Conservation (phyloP, 1,140 invertebrate species). For the Drosophila tsacasi region DNA sequence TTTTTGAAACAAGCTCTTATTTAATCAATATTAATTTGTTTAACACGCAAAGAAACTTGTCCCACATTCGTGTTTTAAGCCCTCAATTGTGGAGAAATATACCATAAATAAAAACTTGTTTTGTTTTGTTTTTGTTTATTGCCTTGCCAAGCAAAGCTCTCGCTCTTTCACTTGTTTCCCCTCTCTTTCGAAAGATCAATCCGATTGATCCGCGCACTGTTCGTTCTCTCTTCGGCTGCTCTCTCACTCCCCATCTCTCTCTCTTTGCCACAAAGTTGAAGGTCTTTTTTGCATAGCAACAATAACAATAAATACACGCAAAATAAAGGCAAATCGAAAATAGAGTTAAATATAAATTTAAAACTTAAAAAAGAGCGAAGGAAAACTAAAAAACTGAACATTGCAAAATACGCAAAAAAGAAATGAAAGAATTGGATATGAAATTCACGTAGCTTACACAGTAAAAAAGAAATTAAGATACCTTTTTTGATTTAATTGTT, state of each 20-base stretch:
- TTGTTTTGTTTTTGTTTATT: slow-evolving; percentile 51
- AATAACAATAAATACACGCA: slow-evolving; percentile 20
- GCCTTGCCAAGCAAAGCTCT: slow-evolving; percentile 31
- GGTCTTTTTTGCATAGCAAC: slow-evolving; percentile 67
- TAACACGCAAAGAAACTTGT: slow-evolving; percentile 44
- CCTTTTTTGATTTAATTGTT: neutral
- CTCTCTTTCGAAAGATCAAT: slow-evolving; percentile 34
- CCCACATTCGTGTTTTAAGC: slow-evolving; percentile 30
- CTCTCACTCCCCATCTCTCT: slow-evolving; percentile 3
- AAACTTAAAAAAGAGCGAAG: slow-evolving; percentile 1
- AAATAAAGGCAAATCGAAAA: slow-evolving; percentile 20
- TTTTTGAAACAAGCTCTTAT: slow-evolving; percentile 29
- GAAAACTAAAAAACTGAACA: neutral
- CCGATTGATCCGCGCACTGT: slow-evolving; percentile 19
- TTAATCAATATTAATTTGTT: slow-evolving; percentile 39
- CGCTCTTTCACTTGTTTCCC: slow-evolving; percentile 12
- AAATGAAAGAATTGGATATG: neutral
- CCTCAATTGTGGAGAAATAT: slow-evolving; percentile 36
- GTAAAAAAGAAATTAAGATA: neutral
- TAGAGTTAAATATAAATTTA: neutral
- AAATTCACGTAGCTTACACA: slow-evolving; percentile 5
- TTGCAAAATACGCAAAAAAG: neutral
- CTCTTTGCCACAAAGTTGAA: slow-evolving; percentile 64
- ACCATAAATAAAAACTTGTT: slow-evolving; percentile 46
- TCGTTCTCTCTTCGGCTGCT: slow-evolving; percentile 13